Base-by-base conservation (phyloP, 2,113 vertebrate species). In the Tragelaphus imberbis region DNA sequence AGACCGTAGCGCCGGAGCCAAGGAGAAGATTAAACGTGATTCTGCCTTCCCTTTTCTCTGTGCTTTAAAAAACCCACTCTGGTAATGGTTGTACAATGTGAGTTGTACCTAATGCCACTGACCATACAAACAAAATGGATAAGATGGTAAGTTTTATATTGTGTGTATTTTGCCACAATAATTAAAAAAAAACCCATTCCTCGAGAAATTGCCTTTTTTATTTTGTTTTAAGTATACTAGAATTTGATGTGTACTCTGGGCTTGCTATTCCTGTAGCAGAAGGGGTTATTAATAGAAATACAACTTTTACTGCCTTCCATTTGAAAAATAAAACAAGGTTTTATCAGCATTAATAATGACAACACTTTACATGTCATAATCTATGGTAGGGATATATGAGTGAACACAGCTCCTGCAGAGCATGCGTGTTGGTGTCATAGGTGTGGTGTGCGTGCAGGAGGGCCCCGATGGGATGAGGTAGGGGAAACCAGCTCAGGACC, bases 351-450 rank as follows among this genome's bases (percentile, higher is more conserved):
- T 77, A 23, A 11, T 17, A 15, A 56, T 49, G 7, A 27, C 33
- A 75, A 1, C 21, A 44, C 7, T 14, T 19, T 15, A 6, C 13
- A 6, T n/a, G 7, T 63, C 81, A 3, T 49, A 12, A 14, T 33
- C 25, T 4, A 8, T 2, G 4, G 0, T 21, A 10, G 55, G 1
- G 53, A 6, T n/a, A 15, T 14, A 30, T 40, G 53, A 71, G 27
- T 25, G 16, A 40, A 2, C 2, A 9, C 9, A 5, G 59, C 9
- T 53, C 47, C 25, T 7, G 4, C 25, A 27, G 17, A 15, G 49
- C 12, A 3, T 6, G 2, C 4, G 0, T 77, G 55, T 36, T n/a
- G 16, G 27, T 55, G 16, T 90, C 30, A 4, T 16, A 28, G 65
- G 80, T 80, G 40, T 63, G 30, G 30, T 27, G 1, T 33, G 25